A percentile compares a stretch with the other conserved stretches of the same genome.
Conservation (phyloP, 2,113 vertebrate genomes). For the Charadrius vociferus region DNA sequence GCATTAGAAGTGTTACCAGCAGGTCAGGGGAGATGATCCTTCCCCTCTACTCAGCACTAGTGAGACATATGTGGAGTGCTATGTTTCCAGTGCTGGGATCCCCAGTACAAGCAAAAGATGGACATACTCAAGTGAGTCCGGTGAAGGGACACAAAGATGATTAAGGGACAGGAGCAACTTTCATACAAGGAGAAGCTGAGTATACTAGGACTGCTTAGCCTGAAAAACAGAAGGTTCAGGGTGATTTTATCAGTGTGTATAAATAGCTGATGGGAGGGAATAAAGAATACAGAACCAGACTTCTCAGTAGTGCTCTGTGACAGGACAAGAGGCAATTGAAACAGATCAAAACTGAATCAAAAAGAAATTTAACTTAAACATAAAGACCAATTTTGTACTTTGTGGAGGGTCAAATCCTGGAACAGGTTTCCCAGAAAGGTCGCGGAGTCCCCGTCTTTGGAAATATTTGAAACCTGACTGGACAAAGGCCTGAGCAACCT, state of each 20-base stretch:
- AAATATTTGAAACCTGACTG: background rate
- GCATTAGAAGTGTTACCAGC: background rate
- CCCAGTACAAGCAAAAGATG: background rate
- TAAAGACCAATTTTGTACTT: background rate
- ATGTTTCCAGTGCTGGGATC: background rate
- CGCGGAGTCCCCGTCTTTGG: background rate
- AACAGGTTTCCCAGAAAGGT: background rate
- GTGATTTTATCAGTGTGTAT: background rate
- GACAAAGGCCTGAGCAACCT: background rate
- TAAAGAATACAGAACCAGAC: background rate
- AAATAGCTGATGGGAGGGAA: background rate
- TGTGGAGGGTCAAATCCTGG: background rate
- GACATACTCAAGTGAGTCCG: background rate
- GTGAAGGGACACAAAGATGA: background rate
- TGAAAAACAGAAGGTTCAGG: background rate
- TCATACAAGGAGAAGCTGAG: background rate
- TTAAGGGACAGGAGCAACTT: background rate
- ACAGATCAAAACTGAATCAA: background rate
- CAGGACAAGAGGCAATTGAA: background rate
- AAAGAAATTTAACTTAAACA: background rate
- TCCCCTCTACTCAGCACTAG: background rate
- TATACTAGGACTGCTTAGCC: background rate
- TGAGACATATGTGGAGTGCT: background rate
- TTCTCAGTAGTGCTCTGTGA: background rate
- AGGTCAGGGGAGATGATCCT: background rate